These are phyloP conservation scores for Pao palembangensis DNA, from an alignment of 2,113 vertebrate species.

Conservation along the genomic window DNA sequence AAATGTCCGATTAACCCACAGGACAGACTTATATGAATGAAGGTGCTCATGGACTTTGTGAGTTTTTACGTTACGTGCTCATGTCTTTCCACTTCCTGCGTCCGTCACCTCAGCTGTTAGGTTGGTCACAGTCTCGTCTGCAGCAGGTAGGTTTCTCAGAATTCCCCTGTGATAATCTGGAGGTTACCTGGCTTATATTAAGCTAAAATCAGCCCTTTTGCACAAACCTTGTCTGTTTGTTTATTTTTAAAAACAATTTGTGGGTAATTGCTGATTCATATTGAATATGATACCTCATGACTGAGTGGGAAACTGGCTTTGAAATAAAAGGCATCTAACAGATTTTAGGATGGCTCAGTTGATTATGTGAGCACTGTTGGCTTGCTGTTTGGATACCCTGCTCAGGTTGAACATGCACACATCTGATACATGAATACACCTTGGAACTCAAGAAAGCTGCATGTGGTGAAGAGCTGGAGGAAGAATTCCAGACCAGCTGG, in stretches of 20 bases:
- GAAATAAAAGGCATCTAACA: constrained; percentile 73
- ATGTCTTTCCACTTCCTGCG: constrained; percentile 46
- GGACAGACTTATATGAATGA: neutral
- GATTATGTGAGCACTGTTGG: constrained; percentile 69
- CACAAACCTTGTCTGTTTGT: constrained; percentile 20
- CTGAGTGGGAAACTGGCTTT: constrained; percentile 58
- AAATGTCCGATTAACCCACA: constrained; percentile 1
- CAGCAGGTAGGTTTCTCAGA: constrained; percentile 74
- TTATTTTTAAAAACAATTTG: constrained; percentile 19
- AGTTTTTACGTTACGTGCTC: neutral
- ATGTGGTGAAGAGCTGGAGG: constrained; percentile 7
- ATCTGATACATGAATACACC: constrained; percentile 17
- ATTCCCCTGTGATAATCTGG: constrained; percentile 23
- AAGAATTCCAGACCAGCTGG: constrained; percentile 25
- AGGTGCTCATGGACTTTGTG: neutral
- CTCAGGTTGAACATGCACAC: constrained; percentile 28
- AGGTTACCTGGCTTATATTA: constrained; percentile 30
- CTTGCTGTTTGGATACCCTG: constrained; percentile 53
- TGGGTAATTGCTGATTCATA: constrained; percentile 35
- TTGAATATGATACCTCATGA: constrained; percentile 53
- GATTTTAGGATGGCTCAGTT: constrained; percentile 69
- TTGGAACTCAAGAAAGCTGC: constrained; percentile 5
- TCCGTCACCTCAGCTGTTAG: constrained; percentile 35
- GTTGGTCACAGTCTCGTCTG: constrained; percentile 34
- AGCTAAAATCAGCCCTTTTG: constrained; percentile 20